Evolutionary conservation across 2,888 invertebrate species (phyloP), one percentile per base, ranked within the genome.

Genomic region (Drosophila vallismaia): DNA sequence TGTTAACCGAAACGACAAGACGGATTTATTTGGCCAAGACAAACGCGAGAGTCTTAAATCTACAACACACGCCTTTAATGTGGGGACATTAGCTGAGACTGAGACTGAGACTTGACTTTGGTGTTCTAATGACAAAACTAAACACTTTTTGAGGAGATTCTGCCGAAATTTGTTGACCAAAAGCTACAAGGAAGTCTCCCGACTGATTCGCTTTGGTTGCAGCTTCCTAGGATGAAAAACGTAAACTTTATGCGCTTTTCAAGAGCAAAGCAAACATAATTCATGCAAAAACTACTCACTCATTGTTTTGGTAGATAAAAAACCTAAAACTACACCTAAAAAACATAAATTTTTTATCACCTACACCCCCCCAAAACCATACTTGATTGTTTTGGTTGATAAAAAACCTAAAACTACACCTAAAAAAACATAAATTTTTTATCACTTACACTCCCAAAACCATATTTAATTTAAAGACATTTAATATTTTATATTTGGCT

Each of bases 21-120:
- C 28, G 46, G 59, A 62, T 62, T 19, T 46, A 12, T 64, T 66
- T 64, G 66, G 52, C 67, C 44, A 51, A 63, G 63, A 63, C 63
- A 63, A 63, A 44, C 52, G 26, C 24, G 14, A 46, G 52, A 45
- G 38, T 38, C 66, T 64, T 66, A 59, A 72, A 73, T 59, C 74
- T 10, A 55, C 74, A 72, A 66, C 67, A 72, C 72, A 72, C 67
- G 72, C 55, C 54, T 56, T 51, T 72, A 58, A 72, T 72, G 72
- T 66, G 51, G 26, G 42, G 45, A 72, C 71, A 72, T 72, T 72
- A 71, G 45, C 46, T 19, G 7, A 26, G 38, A 12, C 55, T 71
- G 36, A n/a, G 63, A 40, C 46, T 19, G 7, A 26, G 38, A 12
- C 55, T 71, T 42, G 33, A 33, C 33, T 33, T 10, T 28, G 26